A percentile compares a stretch with the other conserved stretches of the same genome.
These are phyloP conservation scores for Apodemus sylvaticus DNA, from an alignment of 2,113 vertebrate species.

Conservation along the genomic window DNA sequence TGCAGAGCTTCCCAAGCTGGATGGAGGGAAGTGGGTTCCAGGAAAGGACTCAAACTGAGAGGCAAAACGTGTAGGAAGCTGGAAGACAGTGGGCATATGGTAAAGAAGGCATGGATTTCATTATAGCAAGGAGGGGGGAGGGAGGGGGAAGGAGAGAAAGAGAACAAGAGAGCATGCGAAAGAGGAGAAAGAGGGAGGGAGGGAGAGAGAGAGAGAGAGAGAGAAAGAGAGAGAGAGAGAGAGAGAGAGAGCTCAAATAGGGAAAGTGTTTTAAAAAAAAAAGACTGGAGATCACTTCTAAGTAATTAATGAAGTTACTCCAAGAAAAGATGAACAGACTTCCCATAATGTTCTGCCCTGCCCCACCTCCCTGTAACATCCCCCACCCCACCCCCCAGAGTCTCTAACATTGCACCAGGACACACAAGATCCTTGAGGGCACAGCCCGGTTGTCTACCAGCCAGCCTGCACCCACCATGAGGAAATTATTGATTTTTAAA, in stretches of 20 bases:
- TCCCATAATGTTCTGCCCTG: neutral
- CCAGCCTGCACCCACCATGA: neutral
- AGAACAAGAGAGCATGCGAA: neutral
- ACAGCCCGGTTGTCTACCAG: accelerated
- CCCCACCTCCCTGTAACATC: no score
- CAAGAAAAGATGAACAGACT: neutral
- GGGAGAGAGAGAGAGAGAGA: no score
- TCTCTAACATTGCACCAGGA: neutral
- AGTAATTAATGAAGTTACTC: neutral
- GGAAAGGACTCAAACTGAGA: neutral
- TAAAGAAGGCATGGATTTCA: neutral
- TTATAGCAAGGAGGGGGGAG: neutral
- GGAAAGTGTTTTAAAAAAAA: neutral
- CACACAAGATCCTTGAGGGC: no score
- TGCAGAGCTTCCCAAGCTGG: neutral
- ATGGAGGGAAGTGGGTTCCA: neutral
- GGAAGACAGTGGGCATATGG: neutral
- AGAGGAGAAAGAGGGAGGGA: no score
- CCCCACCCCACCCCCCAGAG: no score
- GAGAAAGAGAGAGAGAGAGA: neutral
- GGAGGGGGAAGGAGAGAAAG: no score
- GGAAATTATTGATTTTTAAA: neutral
- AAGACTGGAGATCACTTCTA: neutral
- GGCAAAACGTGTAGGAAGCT: neutral
- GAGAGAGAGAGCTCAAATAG: neutral